Evolutionary conservation across 2,888 invertebrate genomes (phyloP).

Genomic region (Hydrotaea diabolus): DNA sequence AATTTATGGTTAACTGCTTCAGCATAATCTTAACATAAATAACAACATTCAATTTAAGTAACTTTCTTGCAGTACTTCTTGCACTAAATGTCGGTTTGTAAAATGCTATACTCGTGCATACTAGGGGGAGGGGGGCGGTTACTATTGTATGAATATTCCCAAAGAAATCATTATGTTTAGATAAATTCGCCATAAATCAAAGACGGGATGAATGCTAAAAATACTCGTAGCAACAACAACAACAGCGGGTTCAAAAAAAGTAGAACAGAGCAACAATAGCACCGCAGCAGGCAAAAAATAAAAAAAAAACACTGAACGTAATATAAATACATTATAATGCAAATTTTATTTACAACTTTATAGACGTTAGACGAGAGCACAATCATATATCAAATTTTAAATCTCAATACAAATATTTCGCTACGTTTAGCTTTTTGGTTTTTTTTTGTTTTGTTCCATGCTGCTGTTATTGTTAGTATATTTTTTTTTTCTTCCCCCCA

Average conservation of each 20-base stretch:
- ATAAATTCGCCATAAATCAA: conserved; percentile 65
- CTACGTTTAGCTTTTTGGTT: background rate
- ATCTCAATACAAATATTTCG: conserved; percentile 59
- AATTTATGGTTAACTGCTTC: background rate
- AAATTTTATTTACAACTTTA: conserved; percentile 71
- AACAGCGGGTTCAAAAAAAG: conserved; percentile 23
- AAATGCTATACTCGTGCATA: background rate
- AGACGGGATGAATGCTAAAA: conserved; percentile 45
- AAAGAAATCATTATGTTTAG: conserved; percentile 62
- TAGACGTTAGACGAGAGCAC: conserved; percentile 46
- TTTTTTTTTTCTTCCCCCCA: background rate
- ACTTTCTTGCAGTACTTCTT: conserved; percentile 22
- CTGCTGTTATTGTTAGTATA: background rate
- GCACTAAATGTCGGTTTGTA: conserved; percentile 41
- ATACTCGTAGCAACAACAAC: conserved; percentile 31
- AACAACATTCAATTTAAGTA: background rate
- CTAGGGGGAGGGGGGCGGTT: too few relatives aligned
- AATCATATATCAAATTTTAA: conserved; percentile 68
- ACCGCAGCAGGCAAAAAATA: background rate
- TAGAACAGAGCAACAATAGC: background rate
- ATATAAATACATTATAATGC: conserved; percentile 67
- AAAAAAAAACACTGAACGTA: background rate
- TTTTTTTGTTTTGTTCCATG: background rate
- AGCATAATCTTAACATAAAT: conserved; percentile 10
- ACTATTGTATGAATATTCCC: conserved; percentile 57